Evolutionary conservation across 2,797 vertebrate species (phyloP), one percentile per base, ranked within the genome.

Genomic region (Huso huso): DNA sequence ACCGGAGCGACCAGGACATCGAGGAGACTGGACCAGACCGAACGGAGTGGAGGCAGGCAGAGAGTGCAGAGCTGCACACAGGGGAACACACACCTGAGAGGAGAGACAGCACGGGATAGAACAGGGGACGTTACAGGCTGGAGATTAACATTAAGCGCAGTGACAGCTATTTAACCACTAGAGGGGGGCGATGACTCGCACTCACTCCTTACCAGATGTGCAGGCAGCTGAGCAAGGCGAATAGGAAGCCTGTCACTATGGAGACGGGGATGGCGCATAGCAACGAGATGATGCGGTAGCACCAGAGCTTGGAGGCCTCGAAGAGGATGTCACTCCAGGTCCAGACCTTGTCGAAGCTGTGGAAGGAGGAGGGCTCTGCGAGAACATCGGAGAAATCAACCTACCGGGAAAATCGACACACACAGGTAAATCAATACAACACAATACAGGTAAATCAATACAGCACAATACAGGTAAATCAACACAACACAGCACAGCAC

Each of bases 381-480:
- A 93, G 76, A 11, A 93, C 82, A 0, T 91, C 85, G 3, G 82
- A 86, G 65, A 91, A 90, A 64, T 90, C 88, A 67, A 91, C 81
- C 91, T 92, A 61, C 23, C 23, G 2, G 23, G 23, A 37, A 37
- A 2, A 37, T 37, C 23, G 2, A 37, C 23, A 37, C 23, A 37
- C 23, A 37, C 15, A 18, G 15, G 15, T 18, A 18, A 18, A 18
- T 18, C 15, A 18, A 18, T 18, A 18, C 15, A 18, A 1, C 15
- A 18, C 15, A 18, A 18, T 18, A 18, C 15, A 18, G 15, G 15
- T 18, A 18, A 18, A 18, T 18, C 15, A 18, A 18, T 18, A 18
- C 15, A 18, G 15, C 15, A 18, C 15, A 1, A 1, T 1, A 18
- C 15, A 18, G 15, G 15, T 18, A 18, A 18, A 18, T 18, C 15